These are phyloP conservation scores for Chaetophractus vellerosus DNA, from an alignment of 2,797 vertebrate species.

Conservation along the genomic window DNA sequence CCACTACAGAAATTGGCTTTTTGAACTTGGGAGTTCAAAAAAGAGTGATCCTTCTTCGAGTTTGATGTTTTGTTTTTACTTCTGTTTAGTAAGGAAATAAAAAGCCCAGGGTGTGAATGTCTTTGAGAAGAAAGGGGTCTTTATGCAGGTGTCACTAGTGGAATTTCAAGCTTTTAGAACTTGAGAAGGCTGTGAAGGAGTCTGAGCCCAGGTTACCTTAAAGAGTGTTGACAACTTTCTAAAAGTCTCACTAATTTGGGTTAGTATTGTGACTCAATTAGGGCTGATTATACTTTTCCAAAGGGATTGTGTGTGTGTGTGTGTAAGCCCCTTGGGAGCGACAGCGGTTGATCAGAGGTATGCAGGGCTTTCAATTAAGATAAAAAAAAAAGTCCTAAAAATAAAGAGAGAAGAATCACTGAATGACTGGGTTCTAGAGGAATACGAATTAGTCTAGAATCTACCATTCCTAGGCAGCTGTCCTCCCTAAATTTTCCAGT, in stretches of 20 bases:
- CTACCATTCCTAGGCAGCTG: neutral
- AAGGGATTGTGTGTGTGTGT: slow-evolving; percentile 32
- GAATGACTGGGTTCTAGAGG: neutral
- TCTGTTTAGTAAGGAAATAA: neutral
- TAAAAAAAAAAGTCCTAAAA: slow-evolving; percentile 48
- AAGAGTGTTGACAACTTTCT: slow-evolving; percentile 46
- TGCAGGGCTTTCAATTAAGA: slow-evolving; percentile 50
- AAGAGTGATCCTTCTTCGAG: slow-evolving; percentile 46
- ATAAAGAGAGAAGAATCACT: neutral
- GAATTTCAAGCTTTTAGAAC: slow-evolving; percentile 43
- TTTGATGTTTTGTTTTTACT: slow-evolving; percentile 48
- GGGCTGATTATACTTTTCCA: slow-evolving; percentile 66
- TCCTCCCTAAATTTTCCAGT: neutral
- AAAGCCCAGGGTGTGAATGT: neutral
- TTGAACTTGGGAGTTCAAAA: slow-evolving; percentile 17
- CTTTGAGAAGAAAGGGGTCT: slow-evolving; percentile 23
- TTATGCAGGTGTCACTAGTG: slow-evolving; percentile 16
- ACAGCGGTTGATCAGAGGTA: neutral
- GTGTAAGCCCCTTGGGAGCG: slow-evolving; percentile 41
- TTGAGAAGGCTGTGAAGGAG: neutral
- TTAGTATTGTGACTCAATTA: slow-evolving; percentile 69
- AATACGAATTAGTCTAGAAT: neutral
- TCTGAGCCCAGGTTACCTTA: neutral
- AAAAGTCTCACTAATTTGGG: slow-evolving; percentile 75
- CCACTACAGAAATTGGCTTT: neutral